Evolutionary conservation across 2,113 vertebrate species (phyloP), one percentile per base, ranked within the genome.

Genomic region (Bambusicola thoracicus): DNA sequence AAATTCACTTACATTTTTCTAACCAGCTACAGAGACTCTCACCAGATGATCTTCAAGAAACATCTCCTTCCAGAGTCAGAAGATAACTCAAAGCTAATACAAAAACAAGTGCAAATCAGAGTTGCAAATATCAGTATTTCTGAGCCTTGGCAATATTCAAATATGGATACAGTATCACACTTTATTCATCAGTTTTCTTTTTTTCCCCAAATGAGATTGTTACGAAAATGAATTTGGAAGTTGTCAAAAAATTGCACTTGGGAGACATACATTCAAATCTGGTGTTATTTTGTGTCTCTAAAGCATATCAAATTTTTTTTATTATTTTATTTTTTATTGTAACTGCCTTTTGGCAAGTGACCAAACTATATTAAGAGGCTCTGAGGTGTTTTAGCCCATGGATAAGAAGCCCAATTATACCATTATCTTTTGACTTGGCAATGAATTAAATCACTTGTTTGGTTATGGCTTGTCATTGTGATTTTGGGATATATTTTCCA

Each of bases 141-240:
- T 79, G 48, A 72, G 10, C 34, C 74, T 48, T 49, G 5, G 18
- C 0, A 0, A 32, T 62, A 62, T 11, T 17, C 16, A 36, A 15
- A 43, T 66, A 67, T 65, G n/a, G 55, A 51, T 46, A 10, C 68
- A 56, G 2, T 20, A 32, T 4, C 16, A 51, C 2, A 16, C 36
- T 72, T 16, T 36, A 67, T 13, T 34, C 34, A 15, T 18, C 68
- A 44, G 17, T 61, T 69, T 61, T 61, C 36, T 2, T 63, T 86
- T 36, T n/a, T 77, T 27, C 20, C 13, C 20, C 13, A 67, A 44
- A 27, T 53, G 24, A 74, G 6, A 70, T 34, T 30, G 8, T 16
- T 59, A 27, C 12, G 25, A 67, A 41, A 58, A 78, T 55, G 13
- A 75, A 46, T 74, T 32, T 55, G 11, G 7, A 84, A 40, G 15